phyloP scores from a whole-genome alignment of 2,797 vertebrate species.

The Masticophis lateralis region DNA sequence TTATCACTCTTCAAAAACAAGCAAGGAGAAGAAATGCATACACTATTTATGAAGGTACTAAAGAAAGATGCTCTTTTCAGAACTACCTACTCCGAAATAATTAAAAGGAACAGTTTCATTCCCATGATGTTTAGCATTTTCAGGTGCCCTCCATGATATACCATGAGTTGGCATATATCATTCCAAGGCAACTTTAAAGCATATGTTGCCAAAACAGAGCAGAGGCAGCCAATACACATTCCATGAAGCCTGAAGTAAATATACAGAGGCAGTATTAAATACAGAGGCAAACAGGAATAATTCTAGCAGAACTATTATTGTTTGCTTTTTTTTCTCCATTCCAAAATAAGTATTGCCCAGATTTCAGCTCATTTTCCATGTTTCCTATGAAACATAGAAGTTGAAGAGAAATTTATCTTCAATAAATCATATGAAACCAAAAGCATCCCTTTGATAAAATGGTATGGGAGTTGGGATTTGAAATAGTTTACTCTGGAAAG shows the following conservation, averaged over 20 bases:
- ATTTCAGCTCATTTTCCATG: not conserved
- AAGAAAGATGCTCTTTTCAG: not conserved
- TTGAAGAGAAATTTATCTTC: not conserved
- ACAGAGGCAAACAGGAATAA: not conserved
- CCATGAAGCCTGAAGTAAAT: not conserved
- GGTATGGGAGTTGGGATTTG: not conserved
- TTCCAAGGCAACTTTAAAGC: not conserved
- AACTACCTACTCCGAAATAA: not conserved
- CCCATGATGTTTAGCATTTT: not conserved
- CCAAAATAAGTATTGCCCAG: not conserved
- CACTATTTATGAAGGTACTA: not conserved
- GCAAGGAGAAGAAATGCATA: not conserved
- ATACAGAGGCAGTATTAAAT: not conserved
- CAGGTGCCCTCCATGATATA: not conserved
- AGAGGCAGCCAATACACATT: not conserved
- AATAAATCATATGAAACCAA: not conserved
- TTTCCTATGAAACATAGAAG: not conserved
- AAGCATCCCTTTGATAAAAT: not conserved
- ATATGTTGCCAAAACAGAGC: not conserved
- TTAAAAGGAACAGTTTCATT: not conserved
- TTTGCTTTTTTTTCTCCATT: not conserved
- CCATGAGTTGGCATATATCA: not conserved
- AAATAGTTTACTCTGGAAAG: not conserved
- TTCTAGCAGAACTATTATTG: not conserved
- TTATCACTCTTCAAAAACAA: not conserved